Evolutionary conservation across 1,140 invertebrate genomes (phyloP).

Genomic region (Dinoponera quadriceps): DNA sequence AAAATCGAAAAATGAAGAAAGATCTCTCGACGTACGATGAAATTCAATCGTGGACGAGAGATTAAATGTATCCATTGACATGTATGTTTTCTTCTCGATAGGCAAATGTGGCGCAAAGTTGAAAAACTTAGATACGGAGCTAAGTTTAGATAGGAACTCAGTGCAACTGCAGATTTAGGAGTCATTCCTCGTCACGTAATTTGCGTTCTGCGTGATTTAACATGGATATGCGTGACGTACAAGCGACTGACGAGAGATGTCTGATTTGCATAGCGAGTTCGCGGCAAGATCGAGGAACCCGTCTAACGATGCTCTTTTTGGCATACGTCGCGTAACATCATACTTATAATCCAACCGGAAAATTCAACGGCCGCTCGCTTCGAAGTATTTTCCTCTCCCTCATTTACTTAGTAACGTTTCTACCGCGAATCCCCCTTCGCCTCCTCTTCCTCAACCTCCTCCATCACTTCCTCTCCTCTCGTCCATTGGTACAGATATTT

Average conservation of each 20-base stretch:
- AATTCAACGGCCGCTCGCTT: slow-evolving; percentile 31
- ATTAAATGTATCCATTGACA: not conserved
- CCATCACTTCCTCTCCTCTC: not conserved
- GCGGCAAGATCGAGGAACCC: not conserved
- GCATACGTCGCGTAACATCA: slow-evolving; percentile 32
- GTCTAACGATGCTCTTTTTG: slow-evolving; percentile 18
- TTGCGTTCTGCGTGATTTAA: slow-evolving; percentile 15
- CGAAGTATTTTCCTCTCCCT: slow-evolving; percentile 43
- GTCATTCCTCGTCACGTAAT: not conserved
- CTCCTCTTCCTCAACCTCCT: slow-evolving; percentile 12
- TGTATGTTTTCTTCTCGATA: not conserved
- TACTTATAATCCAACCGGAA: slow-evolving; percentile 35
- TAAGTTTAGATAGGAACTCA: slow-evolving; percentile 1
- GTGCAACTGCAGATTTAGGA: not conserved
- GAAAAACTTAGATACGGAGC: not conserved
- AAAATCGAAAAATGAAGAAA: too few species aligned
- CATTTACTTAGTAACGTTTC: slow-evolving; percentile 53
- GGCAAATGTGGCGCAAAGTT: not conserved
- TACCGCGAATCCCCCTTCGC: slow-evolving; percentile 25
- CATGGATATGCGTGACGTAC: not conserved
- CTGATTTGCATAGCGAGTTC: slow-evolving; percentile 41
- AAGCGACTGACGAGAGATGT: not conserved
- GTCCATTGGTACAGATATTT: slow-evolving; percentile 43
- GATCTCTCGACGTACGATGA: too few species aligned
- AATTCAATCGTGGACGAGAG: too few species aligned